These are phyloP conservation scores for Acleris holmiana DNA, from an alignment of 2,888 invertebrate species.

Conservation along the genomic window DNA sequence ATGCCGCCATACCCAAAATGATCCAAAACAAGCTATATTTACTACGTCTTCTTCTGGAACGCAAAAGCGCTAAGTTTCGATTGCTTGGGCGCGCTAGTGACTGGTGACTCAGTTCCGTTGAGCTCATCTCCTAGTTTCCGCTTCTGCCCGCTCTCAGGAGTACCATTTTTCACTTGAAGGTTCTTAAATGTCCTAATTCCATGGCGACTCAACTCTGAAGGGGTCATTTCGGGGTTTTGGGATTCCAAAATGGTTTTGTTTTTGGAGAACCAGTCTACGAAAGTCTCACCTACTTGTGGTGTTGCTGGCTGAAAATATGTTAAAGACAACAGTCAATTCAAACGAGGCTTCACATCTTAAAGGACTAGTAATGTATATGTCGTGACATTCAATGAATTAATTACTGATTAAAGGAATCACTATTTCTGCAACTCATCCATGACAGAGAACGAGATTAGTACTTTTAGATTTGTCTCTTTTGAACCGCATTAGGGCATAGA, in stretches of 20 bases:
- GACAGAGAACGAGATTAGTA: no score
- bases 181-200: slow-evolving; percentile 81
- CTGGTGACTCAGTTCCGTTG: slow-evolving; percentile 51
- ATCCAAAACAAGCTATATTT: slow-evolving; percentile 2
- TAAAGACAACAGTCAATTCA: background rate
- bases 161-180: slow-evolving; percentile 53
- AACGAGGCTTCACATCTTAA: no score
- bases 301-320: slow-evolving; percentile 58
- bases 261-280: slow-evolving; percentile 85
- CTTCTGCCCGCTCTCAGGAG: slow-evolving; percentile 58
- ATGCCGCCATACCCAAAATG: no score
- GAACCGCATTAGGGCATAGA: no score
- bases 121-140: slow-evolving; percentile 67
- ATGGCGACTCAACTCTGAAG: slow-evolving; percentile 82
- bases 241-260: slow-evolving; percentile 82
- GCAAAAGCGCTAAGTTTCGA: slow-evolving; percentile 79
- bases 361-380: no score
- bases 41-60: slow-evolving; percentile 59
- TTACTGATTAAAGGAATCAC: no score
- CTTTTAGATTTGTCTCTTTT: no score
- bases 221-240: slow-evolving; percentile 81
- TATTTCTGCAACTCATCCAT: no score
- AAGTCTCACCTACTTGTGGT: slow-evolving; percentile 76
- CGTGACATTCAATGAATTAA: no score
- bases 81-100: slow-evolving; percentile 69